Base-by-base conservation (phyloP, 2,888 invertebrate genomes). In the Ferrisia virgata region DNA sequence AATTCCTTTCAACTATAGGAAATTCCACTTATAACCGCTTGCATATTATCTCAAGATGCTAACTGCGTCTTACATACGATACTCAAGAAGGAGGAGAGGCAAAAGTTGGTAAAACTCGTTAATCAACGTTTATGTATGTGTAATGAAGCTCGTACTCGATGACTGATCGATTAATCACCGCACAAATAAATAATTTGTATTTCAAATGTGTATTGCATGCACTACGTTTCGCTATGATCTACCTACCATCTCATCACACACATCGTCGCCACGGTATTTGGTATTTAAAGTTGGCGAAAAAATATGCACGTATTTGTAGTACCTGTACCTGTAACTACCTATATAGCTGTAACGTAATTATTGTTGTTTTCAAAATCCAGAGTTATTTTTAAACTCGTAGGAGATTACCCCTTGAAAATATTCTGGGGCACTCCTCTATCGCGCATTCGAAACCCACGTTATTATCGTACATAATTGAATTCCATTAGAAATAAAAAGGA, bases 401-500 rank as follows among this genome's bases (percentile, higher is more conserved):
- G 72, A 72, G 72, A 72, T 72, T 72, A 72, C 72, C 72, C 72
- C 72, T 72, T 72, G 72, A 72, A 36, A 72, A 36, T 72, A 72
- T 72, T 36, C 15, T 22, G 31, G 81, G 81, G 53, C 58, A 81
- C 81, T 81, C 81, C 81, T 64, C 8, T 33, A 36, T 8, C 36
- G 4, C 72, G 31, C 72, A 72, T 72, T 72, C 13, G 64, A 53
- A 33, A 64, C 81, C 81, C 81, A 81, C 81, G 53, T 43, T 53
- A 13, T 79, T 47, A 47, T 31, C 15, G 31, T 47, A 11, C 11
- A 64, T 81, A 81, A 81, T 81, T 81, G 81, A 81, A 81, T 81
- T 81, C 81, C 81, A 33, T 53, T 53, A 36, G 53, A 64, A 53
- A n/a, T n/a, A n/a, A 81, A 81, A 64, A 81, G 36, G 64, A 81